phyloP scores from a whole-genome alignment of 2,888 invertebrate genomes.

The Ypsolopha scabrella region DNA sequence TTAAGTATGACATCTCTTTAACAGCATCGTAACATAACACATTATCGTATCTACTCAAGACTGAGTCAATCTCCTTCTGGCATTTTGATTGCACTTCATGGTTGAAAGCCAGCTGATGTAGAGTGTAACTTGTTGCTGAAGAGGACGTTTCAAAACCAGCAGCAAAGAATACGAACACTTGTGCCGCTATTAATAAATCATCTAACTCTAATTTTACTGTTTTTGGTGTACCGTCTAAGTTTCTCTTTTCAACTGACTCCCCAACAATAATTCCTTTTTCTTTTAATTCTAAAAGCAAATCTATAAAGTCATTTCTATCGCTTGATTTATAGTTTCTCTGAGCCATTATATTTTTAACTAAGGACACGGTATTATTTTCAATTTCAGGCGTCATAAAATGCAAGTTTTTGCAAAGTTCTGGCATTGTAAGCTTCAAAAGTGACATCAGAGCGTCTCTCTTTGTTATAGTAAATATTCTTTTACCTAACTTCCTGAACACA shows the following conservation, averaged over 20 bases:
- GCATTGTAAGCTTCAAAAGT: slow-evolving; percentile 39
- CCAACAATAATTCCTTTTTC: slow-evolving; percentile 43
- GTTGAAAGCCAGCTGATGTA: slow-evolving; percentile 56
- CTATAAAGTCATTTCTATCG: slow-evolving; percentile 52
- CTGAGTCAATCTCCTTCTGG: slow-evolving; percentile 48
- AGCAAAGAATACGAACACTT: slow-evolving; percentile 23
- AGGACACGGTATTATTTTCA: slow-evolving; percentile 30
- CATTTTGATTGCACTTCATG: slow-evolving; percentile 51
- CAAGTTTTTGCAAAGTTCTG: slow-evolving; percentile 39
- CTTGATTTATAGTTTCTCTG: slow-evolving; percentile 39
- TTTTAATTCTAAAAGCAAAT: slow-evolving; percentile 43
- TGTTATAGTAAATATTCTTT: slow-evolving; percentile 40
- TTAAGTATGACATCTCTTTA: slow-evolving; percentile 49
- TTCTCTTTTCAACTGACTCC: slow-evolving; percentile 42
- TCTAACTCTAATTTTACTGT: slow-evolving; percentile 37
- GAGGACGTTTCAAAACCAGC: too few species aligned
- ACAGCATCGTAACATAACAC: slow-evolving; percentile 48
- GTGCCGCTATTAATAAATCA: slow-evolving; percentile 43
- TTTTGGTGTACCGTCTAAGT: slow-evolving; percentile 37
- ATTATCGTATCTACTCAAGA: slow-evolving; percentile 36
- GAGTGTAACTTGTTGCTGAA: slow-evolving; percentile 17
- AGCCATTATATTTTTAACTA: slow-evolving; percentile 35
- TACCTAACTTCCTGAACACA: slow-evolving; percentile 45
- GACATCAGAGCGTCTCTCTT: slow-evolving; percentile 31
- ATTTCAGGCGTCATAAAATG: slow-evolving; percentile 34